Evolutionary conservation across 2,797 vertebrate species (phyloP).

Genomic region (Sebastiscus tertius): DNA sequence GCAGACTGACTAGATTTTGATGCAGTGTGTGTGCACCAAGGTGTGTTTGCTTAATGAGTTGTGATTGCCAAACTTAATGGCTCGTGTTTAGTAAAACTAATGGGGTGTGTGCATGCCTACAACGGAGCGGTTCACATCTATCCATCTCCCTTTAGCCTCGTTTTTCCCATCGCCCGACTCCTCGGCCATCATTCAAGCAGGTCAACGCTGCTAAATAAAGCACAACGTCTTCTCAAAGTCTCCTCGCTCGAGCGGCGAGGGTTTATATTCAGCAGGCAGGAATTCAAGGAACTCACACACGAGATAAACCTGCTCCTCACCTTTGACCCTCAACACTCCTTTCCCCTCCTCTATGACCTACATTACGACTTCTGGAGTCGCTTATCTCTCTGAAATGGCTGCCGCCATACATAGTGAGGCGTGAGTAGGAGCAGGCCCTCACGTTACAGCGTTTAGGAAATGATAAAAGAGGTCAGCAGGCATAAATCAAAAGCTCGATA

Average conservation of each 20-base stretch:
- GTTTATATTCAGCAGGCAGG: conserved; percentile 7
- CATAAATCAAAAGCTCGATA: conserved; percentile 6
- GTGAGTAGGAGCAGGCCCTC: background rate
- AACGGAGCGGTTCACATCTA: conserved; percentile 10
- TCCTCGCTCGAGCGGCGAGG: background rate
- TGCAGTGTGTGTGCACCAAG: background rate
- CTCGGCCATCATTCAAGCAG: conserved; percentile 38
- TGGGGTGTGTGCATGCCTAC: conserved; percentile 8
- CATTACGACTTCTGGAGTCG: conserved; percentile 3
- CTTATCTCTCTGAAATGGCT: conserved; percentile 23
- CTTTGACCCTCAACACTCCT: conserved; percentile 34
- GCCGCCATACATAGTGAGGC: background rate
- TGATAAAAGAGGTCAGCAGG: conserved; percentile 23
- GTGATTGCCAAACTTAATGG: conserved; percentile 35
- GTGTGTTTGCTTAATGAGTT: conserved; percentile 43
- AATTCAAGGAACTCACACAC: conserved; percentile 34
- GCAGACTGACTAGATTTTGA: background rate
- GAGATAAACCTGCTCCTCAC: conserved; percentile 43
- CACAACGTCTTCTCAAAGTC: conserved; percentile 8
- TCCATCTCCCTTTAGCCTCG: background rate
- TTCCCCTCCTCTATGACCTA: conserved; percentile 30
- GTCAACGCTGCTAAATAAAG: conserved; percentile 63
- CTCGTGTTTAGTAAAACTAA: conserved; percentile 32
- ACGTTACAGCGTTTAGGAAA: conserved; percentile 12
- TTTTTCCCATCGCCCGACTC: background rate